These are phyloP conservation scores for Megaceryle torquata DNA, from an alignment of 2,113 vertebrate genomes.

Conservation along the genomic window DNA sequence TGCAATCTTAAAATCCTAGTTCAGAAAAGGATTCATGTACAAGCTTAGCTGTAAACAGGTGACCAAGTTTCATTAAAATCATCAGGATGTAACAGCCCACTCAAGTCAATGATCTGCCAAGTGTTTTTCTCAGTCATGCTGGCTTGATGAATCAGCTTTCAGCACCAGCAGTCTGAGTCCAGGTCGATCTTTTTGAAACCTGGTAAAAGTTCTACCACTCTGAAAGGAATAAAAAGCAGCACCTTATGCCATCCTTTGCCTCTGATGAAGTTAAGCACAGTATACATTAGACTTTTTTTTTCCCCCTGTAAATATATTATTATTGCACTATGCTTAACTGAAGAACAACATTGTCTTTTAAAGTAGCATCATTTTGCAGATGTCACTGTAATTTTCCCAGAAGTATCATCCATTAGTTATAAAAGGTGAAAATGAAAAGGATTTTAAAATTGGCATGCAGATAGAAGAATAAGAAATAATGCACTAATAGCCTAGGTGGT, in stretches of 20 bases:
- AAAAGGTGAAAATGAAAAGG: slow-evolving; percentile 56
- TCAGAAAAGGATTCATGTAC: background rate
- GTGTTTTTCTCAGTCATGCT: slow-evolving; percentile 20
- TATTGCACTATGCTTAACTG: slow-evolving; percentile 29
- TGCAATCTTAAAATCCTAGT: background rate
- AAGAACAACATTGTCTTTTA: slow-evolving; percentile 57
- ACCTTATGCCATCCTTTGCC: slow-evolving; percentile 15
- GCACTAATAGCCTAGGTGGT: slow-evolving; percentile 9
- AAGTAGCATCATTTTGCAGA: slow-evolving; percentile 66
- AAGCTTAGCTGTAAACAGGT: background rate
- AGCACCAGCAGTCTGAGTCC: slow-evolving; percentile 9
- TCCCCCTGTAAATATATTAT: slow-evolving; percentile 33
- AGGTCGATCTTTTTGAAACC: background rate
- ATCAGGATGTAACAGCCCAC: background rate
- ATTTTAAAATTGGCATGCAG: slow-evolving; percentile 32
- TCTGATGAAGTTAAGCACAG: slow-evolving; percentile 25
- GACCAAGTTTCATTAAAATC: slow-evolving; percentile 29
- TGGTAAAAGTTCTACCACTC: background rate
- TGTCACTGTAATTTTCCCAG: slow-evolving; percentile 62
- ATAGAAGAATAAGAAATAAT: slow-evolving; percentile 34
- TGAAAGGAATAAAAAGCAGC: slow-evolving; percentile 7
- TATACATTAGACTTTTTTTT: background rate
- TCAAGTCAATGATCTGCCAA: slow-evolving; percentile 14
- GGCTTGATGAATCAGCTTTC: slow-evolving; percentile 34
- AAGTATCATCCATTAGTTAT: slow-evolving; percentile 66